phyloP scores from a whole-genome alignment of 1,140 invertebrate genomes.

The Dufourea novaeangliae region DNA sequence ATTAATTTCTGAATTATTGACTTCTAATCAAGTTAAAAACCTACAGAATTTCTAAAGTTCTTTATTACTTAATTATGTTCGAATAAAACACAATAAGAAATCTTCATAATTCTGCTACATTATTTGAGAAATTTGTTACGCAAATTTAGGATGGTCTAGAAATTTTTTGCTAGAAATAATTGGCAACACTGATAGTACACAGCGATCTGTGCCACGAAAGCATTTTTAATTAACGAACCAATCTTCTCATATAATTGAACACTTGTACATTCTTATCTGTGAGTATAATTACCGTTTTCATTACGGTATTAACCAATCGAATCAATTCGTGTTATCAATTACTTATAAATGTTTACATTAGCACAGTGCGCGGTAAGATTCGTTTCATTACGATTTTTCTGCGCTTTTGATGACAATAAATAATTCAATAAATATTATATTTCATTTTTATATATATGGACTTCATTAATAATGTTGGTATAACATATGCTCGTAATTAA shows the following conservation, averaged over 20 bases:
- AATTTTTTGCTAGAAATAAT: conserved; percentile 1
- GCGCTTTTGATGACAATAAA: neutral
- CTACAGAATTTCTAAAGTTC: neutral
- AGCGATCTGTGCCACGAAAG: neutral
- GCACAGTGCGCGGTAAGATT: neutral
- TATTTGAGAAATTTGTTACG: neutral
- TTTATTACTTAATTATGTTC: neutral
- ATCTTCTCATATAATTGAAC: conserved; percentile 23
- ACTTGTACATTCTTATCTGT: conserved; percentile 31
- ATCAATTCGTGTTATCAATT: neutral
- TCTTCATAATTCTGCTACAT: neutral
- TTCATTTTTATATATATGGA: neutral
- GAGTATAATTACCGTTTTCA: conserved; percentile 28
- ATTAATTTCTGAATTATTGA: conserved; percentile 10
- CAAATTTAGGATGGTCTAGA: neutral
- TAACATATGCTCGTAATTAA: neutral
- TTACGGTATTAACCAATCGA: conserved; percentile 2
- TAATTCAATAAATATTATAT: neutral
- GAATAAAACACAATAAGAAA: neutral
- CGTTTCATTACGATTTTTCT: conserved; percentile 2
- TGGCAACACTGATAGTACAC: conserved; percentile 21
- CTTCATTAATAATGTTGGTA: neutral
- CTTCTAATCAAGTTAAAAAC: neutral
- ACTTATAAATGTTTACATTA: neutral
- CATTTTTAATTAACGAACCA: conserved; percentile 34